Evolutionary conservation across 2,888 invertebrate genomes (phyloP).

Genomic region (Pyrrhosoma nymphula): DNA sequence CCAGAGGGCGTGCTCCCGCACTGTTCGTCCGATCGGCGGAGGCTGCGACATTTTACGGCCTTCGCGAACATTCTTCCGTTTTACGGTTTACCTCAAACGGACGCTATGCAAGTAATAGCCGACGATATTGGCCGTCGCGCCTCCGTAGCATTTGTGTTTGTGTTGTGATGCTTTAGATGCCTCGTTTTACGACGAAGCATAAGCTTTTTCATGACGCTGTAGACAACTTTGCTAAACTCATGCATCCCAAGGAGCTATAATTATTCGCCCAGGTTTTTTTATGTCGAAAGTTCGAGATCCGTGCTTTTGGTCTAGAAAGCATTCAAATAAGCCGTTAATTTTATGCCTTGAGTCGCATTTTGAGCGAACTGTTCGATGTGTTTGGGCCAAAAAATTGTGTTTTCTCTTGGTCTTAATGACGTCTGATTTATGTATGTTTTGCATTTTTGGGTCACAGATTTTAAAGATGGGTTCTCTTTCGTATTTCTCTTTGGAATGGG

Average conservation of each 20-base stretch:
- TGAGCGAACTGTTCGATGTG: background rate
- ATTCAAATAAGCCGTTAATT: conserved; percentile 5
- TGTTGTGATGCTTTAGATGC: background rate
- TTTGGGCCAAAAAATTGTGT: background rate
- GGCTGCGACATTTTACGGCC: background rate
- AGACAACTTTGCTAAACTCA: conserved; percentile 16
- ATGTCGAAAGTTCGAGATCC: conserved; percentile 1
- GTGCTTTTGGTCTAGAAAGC: background rate
- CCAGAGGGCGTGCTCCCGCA: background rate
- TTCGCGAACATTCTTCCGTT: background rate
- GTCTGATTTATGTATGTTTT: too few species aligned
- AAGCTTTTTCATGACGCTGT: conserved; percentile 19
- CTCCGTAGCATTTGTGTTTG: background rate
- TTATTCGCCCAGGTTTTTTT: background rate
- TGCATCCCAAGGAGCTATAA: conserved; percentile 3
- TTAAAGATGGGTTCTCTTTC: too few species aligned
- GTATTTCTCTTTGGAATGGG: too few species aligned
- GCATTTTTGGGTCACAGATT: too few species aligned
- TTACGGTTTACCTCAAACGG: conserved; percentile 45
- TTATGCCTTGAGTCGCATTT: background rate
- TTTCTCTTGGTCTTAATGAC: background rate
- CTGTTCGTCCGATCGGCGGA: background rate
- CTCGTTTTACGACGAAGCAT: conserved; percentile 33
- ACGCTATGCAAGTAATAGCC: conserved; percentile 38
- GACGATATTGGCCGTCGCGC: background rate